Conservation (phyloP, 2,113 vertebrate genomes). For the Cochlearius cochlearius region DNA sequence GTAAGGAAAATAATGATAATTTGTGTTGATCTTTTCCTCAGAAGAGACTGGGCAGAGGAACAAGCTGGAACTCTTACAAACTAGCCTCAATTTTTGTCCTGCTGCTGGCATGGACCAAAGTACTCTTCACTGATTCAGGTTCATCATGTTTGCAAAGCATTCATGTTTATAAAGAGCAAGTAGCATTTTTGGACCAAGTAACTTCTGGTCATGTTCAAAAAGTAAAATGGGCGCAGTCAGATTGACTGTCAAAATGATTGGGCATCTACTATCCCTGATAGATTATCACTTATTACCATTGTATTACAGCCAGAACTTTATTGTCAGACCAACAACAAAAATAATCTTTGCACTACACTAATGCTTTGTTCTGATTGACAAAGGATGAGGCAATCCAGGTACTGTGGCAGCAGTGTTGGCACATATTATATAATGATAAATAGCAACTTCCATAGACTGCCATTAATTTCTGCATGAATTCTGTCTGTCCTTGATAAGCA, state of each 20-base stretch:
- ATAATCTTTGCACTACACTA: not conserved
- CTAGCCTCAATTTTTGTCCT: not conserved
- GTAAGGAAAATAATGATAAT: not conserved
- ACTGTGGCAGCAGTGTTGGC: not conserved
- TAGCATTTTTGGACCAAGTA: not conserved
- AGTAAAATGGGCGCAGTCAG: not conserved
- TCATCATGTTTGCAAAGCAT: not conserved
- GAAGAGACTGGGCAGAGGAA: not conserved
- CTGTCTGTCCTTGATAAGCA: constrained; percentile 49
- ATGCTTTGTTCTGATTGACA: constrained; percentile 2
- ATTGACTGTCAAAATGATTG: not conserved
- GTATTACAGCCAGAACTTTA: not conserved
- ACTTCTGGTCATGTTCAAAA: not conserved
- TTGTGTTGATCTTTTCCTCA: not conserved
- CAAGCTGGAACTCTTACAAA: not conserved
- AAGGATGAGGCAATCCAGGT: not conserved
- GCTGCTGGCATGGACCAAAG: not conserved
- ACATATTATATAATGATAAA: not conserved
- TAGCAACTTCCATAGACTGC: not conserved
- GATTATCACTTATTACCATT: not conserved
- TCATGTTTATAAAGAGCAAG: not conserved
- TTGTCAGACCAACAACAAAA: not conserved
- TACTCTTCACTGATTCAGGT: not conserved
- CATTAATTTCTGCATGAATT: constrained; percentile 29
- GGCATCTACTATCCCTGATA: not conserved